phyloP scores from a whole-genome alignment of 2,888 invertebrate genomes.

The Aquatica leii region DNA sequence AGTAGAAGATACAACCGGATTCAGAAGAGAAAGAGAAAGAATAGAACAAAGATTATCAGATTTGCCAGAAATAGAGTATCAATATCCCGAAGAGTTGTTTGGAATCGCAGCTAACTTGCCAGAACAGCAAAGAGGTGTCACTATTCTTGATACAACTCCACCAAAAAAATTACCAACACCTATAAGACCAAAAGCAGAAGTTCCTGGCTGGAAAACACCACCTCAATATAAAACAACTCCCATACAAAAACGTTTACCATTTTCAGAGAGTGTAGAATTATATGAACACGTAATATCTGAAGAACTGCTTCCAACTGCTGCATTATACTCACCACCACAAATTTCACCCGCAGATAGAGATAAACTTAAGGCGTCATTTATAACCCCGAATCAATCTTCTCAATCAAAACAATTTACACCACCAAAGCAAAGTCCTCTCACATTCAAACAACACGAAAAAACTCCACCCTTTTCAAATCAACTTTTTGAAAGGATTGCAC shows the following conservation, averaged over 20 bases:
- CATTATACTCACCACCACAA: neutral
- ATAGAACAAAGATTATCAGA: neutral
- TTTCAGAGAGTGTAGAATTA: neutral
- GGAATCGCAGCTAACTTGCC: neutral
- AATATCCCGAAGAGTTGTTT: constrained; percentile 16
- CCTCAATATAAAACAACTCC: neutral
- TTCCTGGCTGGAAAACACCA: constrained; percentile 10
- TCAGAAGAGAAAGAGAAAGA: neutral
- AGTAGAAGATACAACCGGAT: neutral
- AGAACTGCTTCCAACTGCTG: neutral
- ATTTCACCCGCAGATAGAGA: neutral
- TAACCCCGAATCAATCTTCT: too few relatives aligned
- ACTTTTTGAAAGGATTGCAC: neutral
- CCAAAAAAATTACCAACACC: neutral
- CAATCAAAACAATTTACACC: neutral
- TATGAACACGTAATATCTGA: neutral
- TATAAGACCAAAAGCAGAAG: neutral
- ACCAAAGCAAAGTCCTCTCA: neutral
- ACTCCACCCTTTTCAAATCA: neutral
- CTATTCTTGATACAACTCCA: constrained; percentile 8
- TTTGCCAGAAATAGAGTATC: neutral
- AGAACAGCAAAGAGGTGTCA: neutral
- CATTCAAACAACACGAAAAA: neutral
- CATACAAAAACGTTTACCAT: too few relatives aligned
- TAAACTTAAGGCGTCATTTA: too few relatives aligned